Evolutionary conservation across 2,113 vertebrate species (phyloP).

Genomic region (Sterrhoptilus dennistouni): DNA sequence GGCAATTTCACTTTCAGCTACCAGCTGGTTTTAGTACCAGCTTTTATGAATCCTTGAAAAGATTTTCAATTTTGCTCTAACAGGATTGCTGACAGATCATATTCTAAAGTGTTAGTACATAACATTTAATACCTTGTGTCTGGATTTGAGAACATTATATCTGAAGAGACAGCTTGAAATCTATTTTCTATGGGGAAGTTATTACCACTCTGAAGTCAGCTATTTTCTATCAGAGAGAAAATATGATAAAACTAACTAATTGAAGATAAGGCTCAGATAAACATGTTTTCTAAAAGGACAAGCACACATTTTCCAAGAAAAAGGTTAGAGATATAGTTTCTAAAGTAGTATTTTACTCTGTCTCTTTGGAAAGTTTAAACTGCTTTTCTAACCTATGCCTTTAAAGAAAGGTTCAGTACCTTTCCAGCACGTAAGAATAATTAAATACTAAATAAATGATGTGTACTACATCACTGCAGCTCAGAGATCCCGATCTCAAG

Average conservation of each 20-base stretch:
- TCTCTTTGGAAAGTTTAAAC: not conserved
- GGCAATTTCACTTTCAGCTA: not conserved
- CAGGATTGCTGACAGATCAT: not conserved
- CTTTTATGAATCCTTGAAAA: conserved; percentile 15
- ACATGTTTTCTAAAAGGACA: not conserved
- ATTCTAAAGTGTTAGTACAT: not conserved
- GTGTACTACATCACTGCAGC: not conserved
- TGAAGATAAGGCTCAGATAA: not conserved
- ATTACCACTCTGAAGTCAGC: not conserved
- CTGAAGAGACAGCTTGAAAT: not conserved
- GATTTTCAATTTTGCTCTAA: not conserved
- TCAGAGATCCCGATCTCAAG: not conserved
- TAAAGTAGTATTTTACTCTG: not conserved
- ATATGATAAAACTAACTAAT: not conserved
- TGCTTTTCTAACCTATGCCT: not conserved
- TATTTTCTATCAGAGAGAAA: not conserved
- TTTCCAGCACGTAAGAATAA: not conserved
- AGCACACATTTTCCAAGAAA: not conserved
- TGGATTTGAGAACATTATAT: not conserved
- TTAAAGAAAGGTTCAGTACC: not conserved
- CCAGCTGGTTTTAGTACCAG: not conserved
- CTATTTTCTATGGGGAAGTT: not conserved
- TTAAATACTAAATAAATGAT: not conserved
- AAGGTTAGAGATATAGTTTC: not conserved
- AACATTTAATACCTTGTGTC: not conserved